Conservation (phyloP, 2,113 vertebrate genomes). For the Podiceps cristatus region DNA sequence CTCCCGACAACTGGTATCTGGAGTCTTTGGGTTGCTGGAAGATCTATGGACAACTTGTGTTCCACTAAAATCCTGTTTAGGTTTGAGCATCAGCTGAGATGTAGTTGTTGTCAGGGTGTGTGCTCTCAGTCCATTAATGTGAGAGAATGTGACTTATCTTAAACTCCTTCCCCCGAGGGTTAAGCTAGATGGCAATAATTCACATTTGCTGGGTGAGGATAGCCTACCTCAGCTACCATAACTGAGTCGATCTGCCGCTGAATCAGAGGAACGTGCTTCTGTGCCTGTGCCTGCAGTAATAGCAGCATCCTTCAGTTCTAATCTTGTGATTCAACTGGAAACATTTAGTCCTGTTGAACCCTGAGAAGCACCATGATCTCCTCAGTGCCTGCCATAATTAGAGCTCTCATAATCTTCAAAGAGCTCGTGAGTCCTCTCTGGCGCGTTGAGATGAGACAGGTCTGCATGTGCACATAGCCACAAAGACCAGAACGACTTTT, state of each 20-base stretch:
- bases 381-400: not conserved
- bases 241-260: not conserved
- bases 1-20: not conserved
- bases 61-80: not conserved
- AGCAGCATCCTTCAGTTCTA: not conserved
- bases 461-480: not conserved
- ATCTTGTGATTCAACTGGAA: not conserved
- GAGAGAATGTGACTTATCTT: not conserved
- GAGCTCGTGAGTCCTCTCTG: not conserved
- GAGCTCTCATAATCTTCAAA: not conserved
- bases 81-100: not conserved
- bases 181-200: conserved; percentile 12
- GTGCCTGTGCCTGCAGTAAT: not conserved
- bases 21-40: not conserved
- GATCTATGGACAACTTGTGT: not conserved
- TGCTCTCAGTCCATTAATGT: not conserved
- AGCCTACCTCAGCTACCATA: not conserved
- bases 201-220: not conserved
- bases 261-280: conserved; percentile 6
- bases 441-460: not conserved
- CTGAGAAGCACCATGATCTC: not conserved
- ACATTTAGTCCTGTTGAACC: not conserved
- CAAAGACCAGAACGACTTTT: conserved; percentile 1
- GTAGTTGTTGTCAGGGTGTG: not conserved
- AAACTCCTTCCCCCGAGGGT: not conserved